A percentile compares a stretch with the other conserved stretches of the same genome.
phyloP scores from a whole-genome alignment of 1,140 invertebrate species.

The Eurosta solidaginis region DNA sequence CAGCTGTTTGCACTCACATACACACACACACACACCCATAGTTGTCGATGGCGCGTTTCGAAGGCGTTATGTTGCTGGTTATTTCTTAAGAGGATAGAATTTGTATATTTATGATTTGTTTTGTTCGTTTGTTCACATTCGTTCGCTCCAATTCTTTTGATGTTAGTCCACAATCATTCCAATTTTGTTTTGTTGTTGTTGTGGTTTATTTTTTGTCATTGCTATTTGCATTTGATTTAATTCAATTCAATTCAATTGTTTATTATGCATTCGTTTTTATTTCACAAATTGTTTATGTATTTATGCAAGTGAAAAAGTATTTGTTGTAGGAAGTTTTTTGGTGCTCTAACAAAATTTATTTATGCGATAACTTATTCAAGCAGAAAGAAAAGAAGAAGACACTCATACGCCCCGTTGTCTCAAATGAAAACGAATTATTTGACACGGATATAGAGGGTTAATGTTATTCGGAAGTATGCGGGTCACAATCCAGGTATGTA shows the following conservation, averaged over 20 bases:
- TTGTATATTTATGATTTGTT: not conserved
- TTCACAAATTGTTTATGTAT: not conserved
- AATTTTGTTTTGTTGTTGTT: constrained; percentile 8
- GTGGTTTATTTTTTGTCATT: constrained; percentile 33
- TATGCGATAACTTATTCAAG: constrained; percentile 57
- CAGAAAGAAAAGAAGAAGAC: constrained; percentile 48
- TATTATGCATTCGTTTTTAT: not conserved
- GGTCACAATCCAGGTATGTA: too few relatives aligned
- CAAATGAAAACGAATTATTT: not conserved
- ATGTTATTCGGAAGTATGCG: not conserved
- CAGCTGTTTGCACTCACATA: not conserved
- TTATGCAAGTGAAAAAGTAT: not conserved
- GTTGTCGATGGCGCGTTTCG: too few relatives aligned
- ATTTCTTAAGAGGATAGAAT: not conserved
- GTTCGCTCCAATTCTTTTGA: not conserved
- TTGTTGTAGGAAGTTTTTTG: not conserved
- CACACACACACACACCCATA: too few relatives aligned
- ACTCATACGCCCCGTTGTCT: constrained; percentile 46
- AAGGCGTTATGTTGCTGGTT: not conserved
- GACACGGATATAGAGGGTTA: not conserved
- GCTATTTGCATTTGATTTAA: constrained; percentile 31
- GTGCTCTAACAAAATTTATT: constrained; percentile 51
- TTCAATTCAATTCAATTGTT: constrained; percentile 43
- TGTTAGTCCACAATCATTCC: not conserved
- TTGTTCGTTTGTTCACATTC: not conserved